phyloP scores from a whole-genome alignment of 2,888 invertebrate genomes.

The Drosophila prolongata region DNA sequence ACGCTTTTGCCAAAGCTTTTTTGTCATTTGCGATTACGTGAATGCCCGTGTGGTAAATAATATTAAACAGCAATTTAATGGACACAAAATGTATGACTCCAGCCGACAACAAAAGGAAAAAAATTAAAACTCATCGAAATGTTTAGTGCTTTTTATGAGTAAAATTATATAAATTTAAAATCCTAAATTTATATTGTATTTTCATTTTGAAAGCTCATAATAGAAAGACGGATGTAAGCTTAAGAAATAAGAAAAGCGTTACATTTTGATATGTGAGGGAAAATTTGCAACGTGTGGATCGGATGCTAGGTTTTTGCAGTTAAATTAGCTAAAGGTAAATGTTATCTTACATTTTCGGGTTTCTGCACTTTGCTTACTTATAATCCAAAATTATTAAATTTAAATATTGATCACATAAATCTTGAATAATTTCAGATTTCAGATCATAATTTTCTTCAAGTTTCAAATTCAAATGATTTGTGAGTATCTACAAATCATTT shows the following conservation, averaged over 20 bases:
- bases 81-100: constrained; percentile 57
- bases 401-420: background rate
- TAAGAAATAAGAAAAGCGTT: constrained; percentile 19
- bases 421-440: background rate
- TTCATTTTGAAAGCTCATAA: constrained; percentile 49
- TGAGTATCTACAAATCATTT: constrained; percentile 57
- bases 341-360: no score
- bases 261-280: constrained; percentile 13
- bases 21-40: constrained; percentile 65
- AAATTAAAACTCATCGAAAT: constrained; percentile 45
- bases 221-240: constrained; percentile 30
- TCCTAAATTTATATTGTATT: constrained; percentile 36
- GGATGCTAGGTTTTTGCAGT: constrained; percentile 5
- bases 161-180: constrained; percentile 59
- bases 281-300: constrained; percentile 19
- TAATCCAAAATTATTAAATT: background rate
- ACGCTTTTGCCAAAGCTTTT: constrained; percentile 17
- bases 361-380: background rate
- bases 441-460: constrained; percentile 1
- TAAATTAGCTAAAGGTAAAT: background rate
- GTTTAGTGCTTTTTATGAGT: constrained; percentile 44
- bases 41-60: constrained; percentile 56
- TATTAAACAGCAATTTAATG: constrained; percentile 59
- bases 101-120: constrained; percentile 12
- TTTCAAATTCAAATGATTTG: background rate